Percentiles rank a stretch among this genome's conserved stretches.
Evolutionary conservation across 2,113 vertebrate species (phyloP).

Genomic region (Poecile atricapillus): DNA sequence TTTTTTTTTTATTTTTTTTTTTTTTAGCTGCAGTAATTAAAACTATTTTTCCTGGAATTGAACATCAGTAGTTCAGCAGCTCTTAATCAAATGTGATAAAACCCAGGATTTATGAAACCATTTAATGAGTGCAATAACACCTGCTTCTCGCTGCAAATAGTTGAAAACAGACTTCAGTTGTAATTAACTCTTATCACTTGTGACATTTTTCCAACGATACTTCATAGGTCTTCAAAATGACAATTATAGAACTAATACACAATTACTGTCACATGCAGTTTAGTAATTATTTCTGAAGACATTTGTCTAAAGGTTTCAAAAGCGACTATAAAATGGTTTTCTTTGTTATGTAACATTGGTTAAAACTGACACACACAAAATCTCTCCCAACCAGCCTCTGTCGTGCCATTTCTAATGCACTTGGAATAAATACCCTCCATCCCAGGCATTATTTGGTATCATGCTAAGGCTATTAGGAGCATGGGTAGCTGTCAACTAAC

Average conservation of each 20-base stretch:
- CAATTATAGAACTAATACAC: constrained; percentile 79
- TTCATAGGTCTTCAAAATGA: constrained; percentile 78
- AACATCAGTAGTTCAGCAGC: constrained; percentile 61
- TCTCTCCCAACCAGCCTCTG: not conserved
- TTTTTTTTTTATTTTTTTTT: not conserved
- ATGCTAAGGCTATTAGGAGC: constrained; percentile 39
- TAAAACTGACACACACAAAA: constrained; percentile 28
- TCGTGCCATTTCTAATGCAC: not conserved
- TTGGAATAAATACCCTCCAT: not conserved
- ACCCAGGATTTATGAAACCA: constrained; percentile 73
- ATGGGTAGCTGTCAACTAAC: constrained; percentile 62
- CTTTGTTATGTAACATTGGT: constrained; percentile 68
- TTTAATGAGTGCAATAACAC: constrained; percentile 75
- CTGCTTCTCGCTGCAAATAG: constrained; percentile 74
- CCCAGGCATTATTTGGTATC: constrained; percentile 17
- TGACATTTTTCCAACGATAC: constrained; percentile 78
- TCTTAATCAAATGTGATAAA: constrained; percentile 75
- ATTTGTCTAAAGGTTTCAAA: constrained; percentile 74
- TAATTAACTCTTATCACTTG: constrained; percentile 78
- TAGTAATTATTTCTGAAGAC: constrained; percentile 77
- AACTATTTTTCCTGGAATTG: constrained; percentile 60
- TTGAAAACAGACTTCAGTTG: constrained; percentile 78
- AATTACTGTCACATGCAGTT: constrained; percentile 80
- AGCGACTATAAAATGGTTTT: constrained; percentile 65
- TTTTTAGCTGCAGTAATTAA: constrained; percentile 52